Percentiles rank a stretch among this genome's conserved stretches.
Evolutionary conservation across 2,797 vertebrate genomes (phyloP).

Genomic region (Thalassophryne amazonica): DNA sequence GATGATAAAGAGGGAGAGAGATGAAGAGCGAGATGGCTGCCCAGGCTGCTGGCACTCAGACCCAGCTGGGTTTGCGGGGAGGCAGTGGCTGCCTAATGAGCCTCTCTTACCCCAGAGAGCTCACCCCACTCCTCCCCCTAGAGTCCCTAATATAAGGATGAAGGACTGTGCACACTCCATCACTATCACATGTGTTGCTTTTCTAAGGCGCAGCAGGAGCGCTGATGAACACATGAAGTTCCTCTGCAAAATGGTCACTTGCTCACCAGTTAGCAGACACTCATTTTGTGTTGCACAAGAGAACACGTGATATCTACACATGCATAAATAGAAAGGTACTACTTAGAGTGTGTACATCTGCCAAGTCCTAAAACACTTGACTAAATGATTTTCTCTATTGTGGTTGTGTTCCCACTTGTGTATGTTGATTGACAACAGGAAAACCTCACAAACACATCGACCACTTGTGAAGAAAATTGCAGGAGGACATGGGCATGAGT

Average conservation of each 20-base stretch:
- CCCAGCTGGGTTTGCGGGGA: conserved; percentile 77
- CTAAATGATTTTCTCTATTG: too few species aligned
- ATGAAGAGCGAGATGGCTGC: conserved; percentile 64
- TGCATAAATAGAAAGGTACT: not conserved
- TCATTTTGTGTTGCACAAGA: conserved; percentile 10
- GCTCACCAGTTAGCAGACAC: conserved; percentile 26
- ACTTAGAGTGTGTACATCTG: too few species aligned
- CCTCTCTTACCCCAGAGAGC: conserved; percentile 72
- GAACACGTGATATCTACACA: not conserved
- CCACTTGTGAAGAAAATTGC: too few species aligned
- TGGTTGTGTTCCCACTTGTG: too few species aligned
- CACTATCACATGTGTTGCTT: conserved; percentile 70
- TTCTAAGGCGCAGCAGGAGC: conserved; percentile 55
- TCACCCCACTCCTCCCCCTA: conserved; percentile 65
- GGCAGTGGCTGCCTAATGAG: conserved; percentile 79
- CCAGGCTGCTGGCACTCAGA: conserved; percentile 76
- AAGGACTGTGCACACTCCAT: conserved; percentile 69
- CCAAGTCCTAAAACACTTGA: too few species aligned
- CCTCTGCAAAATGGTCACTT: conserved; percentile 35
- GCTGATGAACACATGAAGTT: conserved; percentile 61
- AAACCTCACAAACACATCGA: too few species aligned
- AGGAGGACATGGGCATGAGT: too few species aligned
- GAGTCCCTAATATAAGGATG: conserved; percentile 68
- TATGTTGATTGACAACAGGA: too few species aligned
- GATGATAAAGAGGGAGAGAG: conserved; percentile 48